Conservation (phyloP, 2,113 vertebrate species). For the Atrichornis clamosus region DNA sequence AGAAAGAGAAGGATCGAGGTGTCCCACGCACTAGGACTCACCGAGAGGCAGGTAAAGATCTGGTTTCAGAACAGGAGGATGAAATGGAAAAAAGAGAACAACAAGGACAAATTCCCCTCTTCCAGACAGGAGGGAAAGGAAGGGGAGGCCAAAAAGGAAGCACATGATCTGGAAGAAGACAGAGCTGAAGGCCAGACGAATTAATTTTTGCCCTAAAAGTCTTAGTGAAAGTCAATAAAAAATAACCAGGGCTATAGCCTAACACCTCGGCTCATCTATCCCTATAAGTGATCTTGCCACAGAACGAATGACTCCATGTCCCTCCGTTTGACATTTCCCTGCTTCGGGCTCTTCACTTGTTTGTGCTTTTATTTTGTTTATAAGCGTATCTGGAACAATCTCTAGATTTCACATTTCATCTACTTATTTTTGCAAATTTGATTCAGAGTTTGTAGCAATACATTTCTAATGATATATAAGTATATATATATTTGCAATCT, state of each 20-base stretch:
- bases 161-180: conserved; percentile 70
- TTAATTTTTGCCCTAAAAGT: conserved; percentile 53
- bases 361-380: conserved; percentile 1
- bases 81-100: conserved; percentile 90
- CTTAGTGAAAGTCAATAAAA: conserved; percentile 39
- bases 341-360: conserved; percentile 29
- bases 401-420: conserved; percentile 10
- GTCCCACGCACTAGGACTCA: conserved; percentile 84
- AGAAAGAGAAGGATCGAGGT: conserved; percentile 86
- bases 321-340: conserved; percentile 35
- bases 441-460: conserved; percentile 60
- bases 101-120: conserved; percentile 84
- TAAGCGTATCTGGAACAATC: background rate
- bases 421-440: conserved; percentile 55
- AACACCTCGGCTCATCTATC: background rate
- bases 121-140: conserved; percentile 79
- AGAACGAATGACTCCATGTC: conserved; percentile 53
- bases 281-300: conserved; percentile 1
- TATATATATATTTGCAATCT: conserved; percentile 25
- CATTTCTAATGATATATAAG: conserved; percentile 57
- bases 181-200: conserved; percentile 60
- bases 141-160: conserved; percentile 74
- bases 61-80: conserved; percentile 88
- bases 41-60: conserved; percentile 85
- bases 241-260: background rate